Evolutionary conservation across 1,140 invertebrate genomes (phyloP), one percentile per base, ranked within the genome.

Genomic region (Lasaia peninsularis): DNA sequence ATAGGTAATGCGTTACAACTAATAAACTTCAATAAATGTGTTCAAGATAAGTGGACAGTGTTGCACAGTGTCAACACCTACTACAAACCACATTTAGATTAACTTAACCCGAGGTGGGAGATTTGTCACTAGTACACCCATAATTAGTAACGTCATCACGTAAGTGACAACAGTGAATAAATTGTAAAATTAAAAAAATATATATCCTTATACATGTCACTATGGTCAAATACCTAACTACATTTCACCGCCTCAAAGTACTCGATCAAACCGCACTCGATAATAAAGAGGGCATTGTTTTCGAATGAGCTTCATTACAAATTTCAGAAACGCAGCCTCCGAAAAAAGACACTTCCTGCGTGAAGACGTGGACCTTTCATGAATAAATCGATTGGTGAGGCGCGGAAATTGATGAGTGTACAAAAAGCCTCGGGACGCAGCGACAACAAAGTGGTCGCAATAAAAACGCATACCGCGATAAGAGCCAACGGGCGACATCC

Each of bases 251-350:
- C 65, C 56, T 60, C 60, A 53, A 49, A 58, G 58, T 44, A 58
- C 44, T 64, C 65, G 55, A 60, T 58, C 60, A 60, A 51, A 53
- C 40, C 58, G 69, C 72, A 72, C 65, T 70, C 65, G 69, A 63
- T 75, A 75, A 81, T 84, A 85, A 83, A 86, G 80, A 83, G 77
- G 71, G 78, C 72, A 86, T 88, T 86, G 82, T 88, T 83, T 86
- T 84, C 78, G 67, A 83, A 86, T 86, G 76, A 86, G 75, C 73
- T 80, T 85, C 79, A 86, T 88, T 86, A 86, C 86, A 84, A 83
- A 88, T 84, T 88, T 86, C 78, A 86, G 80, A 68, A 71, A 68
- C 75, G 72, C 67, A 73, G 58, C 67, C 62, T 54, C 73, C 75
- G 75, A 86, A 88, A 87, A 88, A 86, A 80, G 67, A 69, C 68